Conservation (phyloP, 2,888 invertebrate species). For the Tyria jacobaeae region DNA sequence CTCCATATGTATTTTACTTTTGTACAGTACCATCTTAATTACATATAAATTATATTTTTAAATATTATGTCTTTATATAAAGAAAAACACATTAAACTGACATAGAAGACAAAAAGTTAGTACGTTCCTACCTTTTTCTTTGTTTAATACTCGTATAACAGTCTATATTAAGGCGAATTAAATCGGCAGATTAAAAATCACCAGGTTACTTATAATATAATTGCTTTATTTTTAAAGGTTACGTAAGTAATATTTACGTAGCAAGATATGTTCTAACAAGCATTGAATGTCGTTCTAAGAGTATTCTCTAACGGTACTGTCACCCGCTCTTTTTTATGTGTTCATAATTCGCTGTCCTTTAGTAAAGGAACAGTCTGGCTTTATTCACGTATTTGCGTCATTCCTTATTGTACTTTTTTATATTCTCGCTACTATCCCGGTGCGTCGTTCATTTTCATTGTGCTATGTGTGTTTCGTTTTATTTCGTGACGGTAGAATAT, state of each 20-base stretch:
- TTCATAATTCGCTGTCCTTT: conserved; percentile 66
- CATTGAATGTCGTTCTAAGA: conserved; percentile 46
- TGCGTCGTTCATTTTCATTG: conserved; percentile 59
- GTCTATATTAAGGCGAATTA: too few species aligned
- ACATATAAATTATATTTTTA: too few species aligned
- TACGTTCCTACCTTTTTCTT: too few species aligned
- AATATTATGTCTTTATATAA: too few species aligned
- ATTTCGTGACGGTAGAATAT: conserved; percentile 18
- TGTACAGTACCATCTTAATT: too few species aligned
- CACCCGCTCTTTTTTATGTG: conserved; percentile 63
- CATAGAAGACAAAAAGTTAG: too few species aligned
- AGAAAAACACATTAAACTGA: too few species aligned
- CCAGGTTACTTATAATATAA: too few species aligned
- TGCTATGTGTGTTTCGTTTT: conserved; percentile 36
- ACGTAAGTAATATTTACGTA: too few species aligned
- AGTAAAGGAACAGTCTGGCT: conserved; percentile 60
- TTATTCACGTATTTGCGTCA: conserved; percentile 66
- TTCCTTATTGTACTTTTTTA: conserved; percentile 71
- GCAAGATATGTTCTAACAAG: conserved; percentile 42
- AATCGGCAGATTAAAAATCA: too few species aligned
- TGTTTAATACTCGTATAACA: too few species aligned
- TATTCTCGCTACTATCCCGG: conserved; percentile 65
- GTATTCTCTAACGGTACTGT: conserved; percentile 58
- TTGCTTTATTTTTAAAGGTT: background rate
- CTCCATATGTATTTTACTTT: too few species aligned